A percentile compares a stretch with the other conserved stretches of the same genome.
Evolutionary conservation across 2,113 vertebrate species (phyloP).

Genomic region (Malurus alboscapulatus): DNA sequence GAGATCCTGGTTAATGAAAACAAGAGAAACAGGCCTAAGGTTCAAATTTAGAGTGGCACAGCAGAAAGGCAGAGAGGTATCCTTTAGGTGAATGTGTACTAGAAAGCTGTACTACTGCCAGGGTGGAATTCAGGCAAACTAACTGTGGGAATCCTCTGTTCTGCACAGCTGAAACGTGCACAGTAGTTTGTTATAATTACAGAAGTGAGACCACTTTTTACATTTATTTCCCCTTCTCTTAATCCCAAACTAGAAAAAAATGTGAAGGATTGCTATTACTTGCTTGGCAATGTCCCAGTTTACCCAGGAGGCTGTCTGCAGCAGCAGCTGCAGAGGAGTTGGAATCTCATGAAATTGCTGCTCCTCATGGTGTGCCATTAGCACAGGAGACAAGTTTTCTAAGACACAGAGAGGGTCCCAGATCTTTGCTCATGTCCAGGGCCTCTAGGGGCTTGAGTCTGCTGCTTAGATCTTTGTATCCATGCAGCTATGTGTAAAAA

Average conservation of each 20-base stretch:
- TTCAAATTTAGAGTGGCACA: background rate
- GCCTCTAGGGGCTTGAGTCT: background rate
- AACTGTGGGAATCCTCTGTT: background rate
- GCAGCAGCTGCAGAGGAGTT: background rate
- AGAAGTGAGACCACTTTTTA: background rate
- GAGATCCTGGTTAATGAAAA: background rate
- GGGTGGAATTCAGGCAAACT: background rate
- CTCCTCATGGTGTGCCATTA: background rate
- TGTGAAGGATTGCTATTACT: background rate
- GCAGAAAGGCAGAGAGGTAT: background rate
- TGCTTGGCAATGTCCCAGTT: background rate
- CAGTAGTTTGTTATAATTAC: background rate
- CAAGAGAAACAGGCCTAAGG: background rate
- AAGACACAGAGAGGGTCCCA: background rate
- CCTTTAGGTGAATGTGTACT: background rate
- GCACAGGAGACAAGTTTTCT: background rate
- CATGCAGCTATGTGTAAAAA: fast-evolving
- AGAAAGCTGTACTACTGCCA: background rate
- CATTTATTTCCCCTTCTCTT: background rate
- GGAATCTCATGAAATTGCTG: background rate
- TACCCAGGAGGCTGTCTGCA: background rate
- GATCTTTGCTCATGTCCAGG: background rate
- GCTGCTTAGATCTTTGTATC: background rate
- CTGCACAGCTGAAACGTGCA: background rate
- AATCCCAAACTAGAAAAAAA: background rate